phyloP scores from a whole-genome alignment of 2,113 vertebrate genomes.

The Recurvirostra avosetta region DNA sequence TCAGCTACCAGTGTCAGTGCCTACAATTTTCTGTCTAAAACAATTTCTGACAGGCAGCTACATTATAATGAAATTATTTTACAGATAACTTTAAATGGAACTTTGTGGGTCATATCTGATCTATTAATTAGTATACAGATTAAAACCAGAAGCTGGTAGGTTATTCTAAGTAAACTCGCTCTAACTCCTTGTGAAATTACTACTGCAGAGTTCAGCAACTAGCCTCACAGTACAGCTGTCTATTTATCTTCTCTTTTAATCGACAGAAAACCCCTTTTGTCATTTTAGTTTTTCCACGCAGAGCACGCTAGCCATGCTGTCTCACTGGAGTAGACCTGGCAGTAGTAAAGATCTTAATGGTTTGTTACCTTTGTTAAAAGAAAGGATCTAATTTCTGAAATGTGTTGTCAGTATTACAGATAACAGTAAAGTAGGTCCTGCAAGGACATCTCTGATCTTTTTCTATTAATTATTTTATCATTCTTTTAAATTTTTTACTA shows the following conservation, averaged over 20 bases:
- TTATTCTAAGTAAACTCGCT: background rate
- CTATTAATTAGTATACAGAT: background rate
- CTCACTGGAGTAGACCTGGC: background rate
- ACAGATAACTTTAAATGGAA: background rate
- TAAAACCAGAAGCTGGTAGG: background rate
- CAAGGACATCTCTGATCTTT: background rate
- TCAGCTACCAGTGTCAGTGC: background rate
- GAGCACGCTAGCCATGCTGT: rapidly evolving
- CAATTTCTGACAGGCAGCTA: background rate
- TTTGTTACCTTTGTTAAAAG: background rate
- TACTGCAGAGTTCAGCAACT: background rate
- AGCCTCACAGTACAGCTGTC: background rate
- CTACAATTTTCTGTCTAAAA: background rate
- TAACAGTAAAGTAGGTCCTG: background rate
- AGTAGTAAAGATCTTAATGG: background rate
- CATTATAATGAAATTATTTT: background rate
- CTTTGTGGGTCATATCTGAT: background rate
- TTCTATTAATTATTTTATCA: background rate
- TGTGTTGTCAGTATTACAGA: background rate
- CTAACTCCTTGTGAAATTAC: background rate
- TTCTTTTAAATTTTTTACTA: background rate
- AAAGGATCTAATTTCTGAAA: background rate
- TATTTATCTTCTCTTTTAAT: background rate
- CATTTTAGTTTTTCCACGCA: background rate
- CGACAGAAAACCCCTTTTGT: background rate